A percentile compares a stretch with the other conserved stretches of the same genome.
phyloP scores from a whole-genome alignment of 2,797 vertebrate genomes.

The Lemur catta region DNA sequence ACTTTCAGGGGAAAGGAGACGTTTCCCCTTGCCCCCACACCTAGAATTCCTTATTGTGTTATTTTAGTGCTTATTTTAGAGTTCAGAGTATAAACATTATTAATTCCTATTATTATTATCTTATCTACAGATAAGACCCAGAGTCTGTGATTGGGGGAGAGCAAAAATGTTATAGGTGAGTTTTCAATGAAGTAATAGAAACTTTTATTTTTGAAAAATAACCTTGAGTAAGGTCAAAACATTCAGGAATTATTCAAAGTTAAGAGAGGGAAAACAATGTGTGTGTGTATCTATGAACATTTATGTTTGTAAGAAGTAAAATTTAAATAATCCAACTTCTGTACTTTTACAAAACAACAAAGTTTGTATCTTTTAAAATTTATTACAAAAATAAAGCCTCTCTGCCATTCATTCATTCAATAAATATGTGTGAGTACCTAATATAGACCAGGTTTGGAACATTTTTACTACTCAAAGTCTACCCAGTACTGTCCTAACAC shows the following conservation, averaged over 20 bases:
- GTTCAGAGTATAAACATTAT: background rate
- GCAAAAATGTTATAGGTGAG: background rate
- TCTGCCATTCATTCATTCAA: background rate
- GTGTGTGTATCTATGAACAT: background rate
- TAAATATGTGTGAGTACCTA: background rate
- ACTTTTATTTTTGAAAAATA: background rate
- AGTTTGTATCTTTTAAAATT: background rate
- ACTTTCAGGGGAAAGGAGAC: background rate
- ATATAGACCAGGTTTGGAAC: background rate
- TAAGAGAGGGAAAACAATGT: background rate
- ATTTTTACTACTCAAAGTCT: background rate
- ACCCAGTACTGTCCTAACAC: background rate
- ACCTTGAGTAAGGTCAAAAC: background rate
- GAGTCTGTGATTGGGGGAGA: background rate
- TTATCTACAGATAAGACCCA: background rate
- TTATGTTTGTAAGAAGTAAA: background rate
- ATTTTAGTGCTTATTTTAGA: background rate
- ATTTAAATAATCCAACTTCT: background rate
- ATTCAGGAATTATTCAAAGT: background rate
- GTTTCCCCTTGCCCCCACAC: too few relatives aligned
- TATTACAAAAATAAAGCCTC: background rate
- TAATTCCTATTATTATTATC: background rate
- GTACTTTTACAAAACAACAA: background rate
- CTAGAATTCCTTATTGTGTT: background rate
- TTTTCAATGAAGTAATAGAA: background rate